Evolutionary conservation across 2,113 vertebrate species (phyloP).

Genomic region (Sinocyclocheilus grahami): DNA sequence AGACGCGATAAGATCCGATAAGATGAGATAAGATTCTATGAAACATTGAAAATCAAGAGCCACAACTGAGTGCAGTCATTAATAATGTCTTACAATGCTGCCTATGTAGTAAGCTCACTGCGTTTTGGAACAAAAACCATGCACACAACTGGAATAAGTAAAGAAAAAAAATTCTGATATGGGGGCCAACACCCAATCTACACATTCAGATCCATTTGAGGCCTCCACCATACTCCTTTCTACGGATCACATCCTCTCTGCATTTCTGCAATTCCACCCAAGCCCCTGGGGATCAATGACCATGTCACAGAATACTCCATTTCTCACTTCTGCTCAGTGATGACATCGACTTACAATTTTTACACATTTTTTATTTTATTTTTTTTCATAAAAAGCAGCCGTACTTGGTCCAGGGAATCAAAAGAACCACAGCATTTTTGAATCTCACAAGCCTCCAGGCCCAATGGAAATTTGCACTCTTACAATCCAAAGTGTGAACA

Average conservation of each 20-base stretch:
- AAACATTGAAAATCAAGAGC: no score
- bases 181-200: background rate
- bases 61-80: no score
- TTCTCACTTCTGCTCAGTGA: background rate
- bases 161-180: background rate
- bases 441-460: background rate
- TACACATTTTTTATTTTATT: background rate
- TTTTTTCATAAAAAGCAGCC: background rate
- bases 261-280: conserved; percentile 52
- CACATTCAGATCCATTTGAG: background rate
- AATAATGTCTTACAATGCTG: no score
- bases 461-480: conserved; percentile 29
- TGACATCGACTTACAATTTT: background rate
- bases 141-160: background rate
- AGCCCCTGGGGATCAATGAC: conserved; percentile 19
- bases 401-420: conserved; percentile 16
- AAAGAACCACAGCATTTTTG: conserved; percentile 25
- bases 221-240: background rate
- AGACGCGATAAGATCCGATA: no score
- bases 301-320: background rate
- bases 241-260: conserved; percentile 13
- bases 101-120: no score
- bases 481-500: conserved; percentile 48
- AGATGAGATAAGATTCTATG: no score
- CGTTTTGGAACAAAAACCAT: background rate